Conservation (phyloP, 2,888 invertebrate genomes). For the Pharmacophagus antenor region DNA sequence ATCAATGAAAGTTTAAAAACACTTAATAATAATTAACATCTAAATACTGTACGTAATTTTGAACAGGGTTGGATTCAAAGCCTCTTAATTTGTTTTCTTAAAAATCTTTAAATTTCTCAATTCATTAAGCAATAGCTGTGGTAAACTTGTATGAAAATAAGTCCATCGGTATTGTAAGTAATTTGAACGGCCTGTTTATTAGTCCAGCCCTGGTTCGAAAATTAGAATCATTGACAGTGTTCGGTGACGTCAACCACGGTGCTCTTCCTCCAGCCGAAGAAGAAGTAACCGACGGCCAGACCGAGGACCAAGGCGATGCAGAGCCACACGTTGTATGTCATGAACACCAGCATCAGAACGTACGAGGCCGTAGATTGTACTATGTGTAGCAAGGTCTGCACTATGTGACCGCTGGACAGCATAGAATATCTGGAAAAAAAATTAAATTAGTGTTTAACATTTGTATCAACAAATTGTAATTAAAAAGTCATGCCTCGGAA, state of each 20-base stretch:
- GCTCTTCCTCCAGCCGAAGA: conserved; percentile 96
- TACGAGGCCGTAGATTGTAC: conserved; percentile 94
- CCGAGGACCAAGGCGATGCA: conserved; percentile 93
- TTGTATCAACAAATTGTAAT: no score
- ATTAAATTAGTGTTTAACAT: not conserved
- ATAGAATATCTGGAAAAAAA: conserved; percentile 86
- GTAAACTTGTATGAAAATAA: not conserved
- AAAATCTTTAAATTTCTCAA: not conserved
- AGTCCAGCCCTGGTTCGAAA: conserved; percentile 2
- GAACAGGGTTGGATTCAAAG: conserved; percentile 3
- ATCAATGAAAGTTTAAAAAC: not conserved
- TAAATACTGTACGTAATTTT: conserved; percentile 11
- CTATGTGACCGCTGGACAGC: conserved; percentile 88
- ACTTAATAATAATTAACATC: conserved; percentile 6
- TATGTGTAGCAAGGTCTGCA: conserved; percentile 93
- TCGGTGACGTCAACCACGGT: conserved; percentile 94
- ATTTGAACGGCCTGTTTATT: not conserved
- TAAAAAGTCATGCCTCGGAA: no score
- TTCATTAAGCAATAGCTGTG: not conserved
- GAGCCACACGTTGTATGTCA: conserved; percentile 98
- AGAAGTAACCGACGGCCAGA: conserved; percentile 95
- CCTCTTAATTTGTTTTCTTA: not conserved
- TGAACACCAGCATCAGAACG: conserved; percentile 96
- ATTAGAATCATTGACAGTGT: conserved; percentile 88
- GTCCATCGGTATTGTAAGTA: not conserved